Percentiles rank a stretch among this genome's conserved stretches.
These are phyloP conservation scores for Martes martes DNA, from an alignment of 2,113 vertebrate genomes.

Conservation along the genomic window DNA sequence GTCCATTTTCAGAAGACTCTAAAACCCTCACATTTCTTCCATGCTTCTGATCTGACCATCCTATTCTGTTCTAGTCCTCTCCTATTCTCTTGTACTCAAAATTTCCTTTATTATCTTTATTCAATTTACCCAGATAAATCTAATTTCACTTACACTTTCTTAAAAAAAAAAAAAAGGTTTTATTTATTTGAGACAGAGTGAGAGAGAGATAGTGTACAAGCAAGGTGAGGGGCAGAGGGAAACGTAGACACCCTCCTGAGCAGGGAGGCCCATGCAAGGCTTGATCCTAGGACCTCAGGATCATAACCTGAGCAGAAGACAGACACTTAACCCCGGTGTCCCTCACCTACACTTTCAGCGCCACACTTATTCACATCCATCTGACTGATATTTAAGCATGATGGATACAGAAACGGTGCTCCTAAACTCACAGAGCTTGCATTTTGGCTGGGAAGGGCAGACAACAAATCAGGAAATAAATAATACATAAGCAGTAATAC, in stretches of 20 bases:
- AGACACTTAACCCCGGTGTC: background rate
- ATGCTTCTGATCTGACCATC: background rate
- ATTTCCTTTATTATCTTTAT: background rate
- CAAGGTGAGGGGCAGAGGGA: background rate
- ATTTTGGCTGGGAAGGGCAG: background rate
- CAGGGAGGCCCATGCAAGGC: background rate
- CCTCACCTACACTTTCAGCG: background rate
- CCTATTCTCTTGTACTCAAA: background rate
- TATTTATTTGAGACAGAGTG: background rate
- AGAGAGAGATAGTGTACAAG: background rate
- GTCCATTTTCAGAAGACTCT: background rate
- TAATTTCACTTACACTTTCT: background rate
- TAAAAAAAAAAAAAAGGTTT: background rate
- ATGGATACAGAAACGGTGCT: background rate
- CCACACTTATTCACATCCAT: background rate
- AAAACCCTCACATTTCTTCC: background rate
- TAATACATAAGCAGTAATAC: background rate
- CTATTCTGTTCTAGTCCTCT: background rate
- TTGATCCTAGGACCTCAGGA: background rate
- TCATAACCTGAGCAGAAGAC: background rate
- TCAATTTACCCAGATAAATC: background rate
- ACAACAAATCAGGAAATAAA: background rate
- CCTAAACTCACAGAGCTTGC: background rate
- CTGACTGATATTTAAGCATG: background rate
- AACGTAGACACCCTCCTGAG: background rate